A percentile compares a stretch with the other conserved stretches of the same genome.
Evolutionary conservation across 92 coral and sea anemone species (phyloP).

Genomic region (Galaxea fascicularis): DNA sequence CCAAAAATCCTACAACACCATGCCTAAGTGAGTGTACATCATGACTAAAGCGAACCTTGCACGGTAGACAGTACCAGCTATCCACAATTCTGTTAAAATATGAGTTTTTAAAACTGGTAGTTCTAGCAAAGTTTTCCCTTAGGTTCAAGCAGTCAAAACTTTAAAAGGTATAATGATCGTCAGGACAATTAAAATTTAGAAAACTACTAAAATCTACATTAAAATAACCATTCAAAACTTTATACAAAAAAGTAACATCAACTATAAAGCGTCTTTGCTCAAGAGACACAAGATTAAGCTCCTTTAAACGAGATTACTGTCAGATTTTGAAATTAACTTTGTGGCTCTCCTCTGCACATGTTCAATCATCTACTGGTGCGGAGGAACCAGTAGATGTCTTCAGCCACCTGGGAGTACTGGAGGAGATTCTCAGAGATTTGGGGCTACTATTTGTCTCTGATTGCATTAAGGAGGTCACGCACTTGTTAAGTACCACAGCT

Average conservation of each 20-base stretch:
- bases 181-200: not conserved
- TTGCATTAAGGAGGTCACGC: too few relatives aligned
- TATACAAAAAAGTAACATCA: not conserved
- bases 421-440: too few relatives aligned
- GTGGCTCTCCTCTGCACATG: slow-evolving; percentile 10
- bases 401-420: too few relatives aligned
- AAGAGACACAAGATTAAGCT: not conserved
- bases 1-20: not conserved
- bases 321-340: not conserved
- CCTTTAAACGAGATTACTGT: slow-evolving; percentile 1
- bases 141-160: slow-evolving; percentile 12
- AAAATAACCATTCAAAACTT: too few relatives aligned
- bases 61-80: not conserved
- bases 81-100: slow-evolving; percentile 8
- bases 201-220: too few relatives aligned
- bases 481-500: too few relatives aligned
- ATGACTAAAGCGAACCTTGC: slow-evolving; percentile 2
- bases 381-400: too few relatives aligned
- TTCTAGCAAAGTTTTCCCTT: not conserved
- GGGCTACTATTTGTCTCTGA: too few relatives aligned
- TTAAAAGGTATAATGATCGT: not conserved
- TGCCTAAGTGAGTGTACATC: not conserved
- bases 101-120: slow-evolving; percentile 8
- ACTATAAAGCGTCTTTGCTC: not conserved
- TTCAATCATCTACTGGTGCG: not conserved